Conservation (phyloP, 2,113 vertebrate genomes). For the Chaetops frenatus region DNA sequence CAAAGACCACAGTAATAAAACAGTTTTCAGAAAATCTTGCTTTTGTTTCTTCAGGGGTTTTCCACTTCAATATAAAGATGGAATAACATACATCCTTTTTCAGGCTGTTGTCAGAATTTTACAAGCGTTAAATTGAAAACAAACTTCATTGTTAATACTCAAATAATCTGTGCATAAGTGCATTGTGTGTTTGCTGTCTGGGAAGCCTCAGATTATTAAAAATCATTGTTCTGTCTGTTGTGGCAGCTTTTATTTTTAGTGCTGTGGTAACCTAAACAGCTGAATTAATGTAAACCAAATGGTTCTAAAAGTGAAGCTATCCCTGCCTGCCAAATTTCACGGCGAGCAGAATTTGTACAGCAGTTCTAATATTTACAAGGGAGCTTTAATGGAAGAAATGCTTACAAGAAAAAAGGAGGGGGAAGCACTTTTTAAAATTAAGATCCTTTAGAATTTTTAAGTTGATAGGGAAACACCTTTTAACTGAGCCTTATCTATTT, state of each 20-base stretch:
- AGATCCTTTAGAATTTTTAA: not conserved
- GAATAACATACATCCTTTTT: not conserved
- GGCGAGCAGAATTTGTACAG: not conserved
- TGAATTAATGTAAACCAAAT: conserved; percentile 34
- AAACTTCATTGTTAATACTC: not conserved
- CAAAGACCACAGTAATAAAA: not conserved
- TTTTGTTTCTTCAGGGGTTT: not conserved
- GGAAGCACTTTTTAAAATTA: not conserved
- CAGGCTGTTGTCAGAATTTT: not conserved
- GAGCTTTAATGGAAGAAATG: not conserved
- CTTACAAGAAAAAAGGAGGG: not conserved
- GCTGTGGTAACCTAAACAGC: not conserved
- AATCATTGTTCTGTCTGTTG: not conserved
- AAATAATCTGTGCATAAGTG: not conserved
- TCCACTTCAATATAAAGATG: not conserved
- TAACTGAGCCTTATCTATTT: not conserved
- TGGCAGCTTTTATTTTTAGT: not conserved
- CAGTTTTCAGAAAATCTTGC: not conserved
- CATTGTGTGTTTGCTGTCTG: not conserved
- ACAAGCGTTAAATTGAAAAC: not conserved
- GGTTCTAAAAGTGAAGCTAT: not conserved
- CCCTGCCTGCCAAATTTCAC: not conserved
- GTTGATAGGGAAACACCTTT: not conserved
- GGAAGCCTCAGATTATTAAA: conserved; percentile 14
- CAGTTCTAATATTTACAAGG: not conserved